A percentile compares a stretch with the other conserved stretches of the same genome.
Evolutionary conservation across 2,888 invertebrate genomes (phyloP).

Genomic region (Diadegma fenestrale): DNA sequence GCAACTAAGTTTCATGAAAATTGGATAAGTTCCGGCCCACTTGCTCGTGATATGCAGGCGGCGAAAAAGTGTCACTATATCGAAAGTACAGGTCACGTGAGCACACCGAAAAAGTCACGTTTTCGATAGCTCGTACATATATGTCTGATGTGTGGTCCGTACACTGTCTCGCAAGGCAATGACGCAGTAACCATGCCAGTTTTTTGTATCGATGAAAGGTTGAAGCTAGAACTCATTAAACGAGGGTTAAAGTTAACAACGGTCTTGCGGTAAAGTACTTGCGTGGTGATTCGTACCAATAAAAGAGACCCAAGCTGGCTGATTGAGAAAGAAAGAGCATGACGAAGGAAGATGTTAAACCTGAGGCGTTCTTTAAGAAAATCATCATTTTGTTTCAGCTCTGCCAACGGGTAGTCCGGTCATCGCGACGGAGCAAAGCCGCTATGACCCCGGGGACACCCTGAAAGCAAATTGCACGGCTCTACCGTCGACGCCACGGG

Average conservation of each 20-base stretch:
- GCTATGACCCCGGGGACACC: slow-evolving; percentile 91
- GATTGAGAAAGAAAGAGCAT: slow-evolving; percentile 7
- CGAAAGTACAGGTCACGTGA: slow-evolving; percentile 21
- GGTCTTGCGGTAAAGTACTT: slow-evolving; percentile 1
- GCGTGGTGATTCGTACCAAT: background rate
- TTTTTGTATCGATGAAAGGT: slow-evolving; percentile 29
- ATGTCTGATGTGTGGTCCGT: slow-evolving; percentile 1
- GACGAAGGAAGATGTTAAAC: slow-evolving; percentile 23
- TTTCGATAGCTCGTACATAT: slow-evolving; percentile 28
- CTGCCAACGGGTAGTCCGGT: slow-evolving; percentile 89
- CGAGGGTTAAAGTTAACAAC: slow-evolving; percentile 32
- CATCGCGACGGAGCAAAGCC: slow-evolving; percentile 90
- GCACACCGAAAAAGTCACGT: slow-evolving; percentile 38
- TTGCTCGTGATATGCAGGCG: background rate
- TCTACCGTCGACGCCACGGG: slow-evolving; percentile 91
- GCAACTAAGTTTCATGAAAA: slow-evolving; percentile 52
- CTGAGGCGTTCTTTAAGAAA: slow-evolving; percentile 45
- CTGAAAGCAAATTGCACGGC: slow-evolving; percentile 93
- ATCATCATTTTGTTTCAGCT: slow-evolving; percentile 87
- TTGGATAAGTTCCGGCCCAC: slow-evolving; percentile 61
- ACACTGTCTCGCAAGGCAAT: background rate
- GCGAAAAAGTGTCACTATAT: slow-evolving; percentile 26
- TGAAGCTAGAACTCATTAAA: slow-evolving; percentile 19
- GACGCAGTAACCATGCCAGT: slow-evolving; percentile 21
- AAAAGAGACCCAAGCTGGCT: background rate